These are phyloP conservation scores for Calameuta pallipes DNA, from an alignment of 2,888 invertebrate genomes.

Conservation along the genomic window DNA sequence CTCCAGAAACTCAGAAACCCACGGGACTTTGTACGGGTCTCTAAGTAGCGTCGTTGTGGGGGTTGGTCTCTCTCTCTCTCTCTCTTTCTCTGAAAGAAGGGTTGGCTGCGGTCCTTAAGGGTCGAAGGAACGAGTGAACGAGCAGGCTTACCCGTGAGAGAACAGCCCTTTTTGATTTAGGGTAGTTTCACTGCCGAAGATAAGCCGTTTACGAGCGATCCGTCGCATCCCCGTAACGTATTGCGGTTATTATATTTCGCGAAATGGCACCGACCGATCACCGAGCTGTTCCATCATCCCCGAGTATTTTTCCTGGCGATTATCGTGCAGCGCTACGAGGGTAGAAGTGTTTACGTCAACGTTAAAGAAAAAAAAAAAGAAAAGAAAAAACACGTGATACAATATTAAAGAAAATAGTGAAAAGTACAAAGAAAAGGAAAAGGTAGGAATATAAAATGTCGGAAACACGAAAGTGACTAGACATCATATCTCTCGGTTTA, in stretches of 20 bases:
- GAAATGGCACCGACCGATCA: not conserved
- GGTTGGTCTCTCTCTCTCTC: not conserved
- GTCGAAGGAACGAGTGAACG: constrained; percentile 10
- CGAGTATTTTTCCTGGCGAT: not conserved
- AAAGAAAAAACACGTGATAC: not conserved
- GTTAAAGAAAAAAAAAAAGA: not conserved
- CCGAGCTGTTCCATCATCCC: not conserved
- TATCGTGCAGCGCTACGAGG: too few relatives aligned
- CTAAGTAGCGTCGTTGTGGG: constrained; percentile 16
- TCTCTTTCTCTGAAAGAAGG: constrained; percentile 19
- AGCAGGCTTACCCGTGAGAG: not conserved
- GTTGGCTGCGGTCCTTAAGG: constrained; percentile 11
- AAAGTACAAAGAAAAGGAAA: not conserved
- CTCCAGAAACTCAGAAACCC: constrained; percentile 3
- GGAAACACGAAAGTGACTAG: not conserved
- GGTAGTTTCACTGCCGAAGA: constrained; percentile 29
- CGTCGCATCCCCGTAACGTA: not conserved
- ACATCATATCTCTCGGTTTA: constrained; percentile 5
- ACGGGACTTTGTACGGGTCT: constrained; percentile 1
- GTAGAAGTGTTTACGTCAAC: not conserved
- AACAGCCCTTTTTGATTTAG: constrained; percentile 28
- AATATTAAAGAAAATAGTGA: not conserved
- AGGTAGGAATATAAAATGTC: not conserved
- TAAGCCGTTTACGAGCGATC: constrained; percentile 25
- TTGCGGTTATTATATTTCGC: not conserved